Base-by-base conservation (phyloP, 2,797 vertebrate genomes). In the Macrochelys suwanniensis region DNA sequence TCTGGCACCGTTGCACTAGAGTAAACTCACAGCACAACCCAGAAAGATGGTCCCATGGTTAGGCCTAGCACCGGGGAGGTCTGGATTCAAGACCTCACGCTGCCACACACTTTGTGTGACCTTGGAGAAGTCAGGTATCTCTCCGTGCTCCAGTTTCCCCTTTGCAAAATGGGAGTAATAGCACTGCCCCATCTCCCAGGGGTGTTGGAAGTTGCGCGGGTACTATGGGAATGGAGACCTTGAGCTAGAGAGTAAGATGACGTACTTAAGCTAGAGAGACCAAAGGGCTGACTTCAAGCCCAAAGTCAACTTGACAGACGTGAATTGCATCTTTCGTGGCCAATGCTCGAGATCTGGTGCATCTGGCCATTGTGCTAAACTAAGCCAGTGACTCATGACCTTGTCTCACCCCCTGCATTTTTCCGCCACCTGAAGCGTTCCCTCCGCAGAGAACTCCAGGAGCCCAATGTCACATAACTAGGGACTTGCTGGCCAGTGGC, bases 181-280 rank as follows among this genome's bases (percentile, higher is more conserved):
- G 23, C 6, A 0, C 0, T 7, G 4, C 51, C 85, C 42, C 37
- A 5, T 12, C 25, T 2, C 28, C 47, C 0, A 0, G 28, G 33
- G n/a, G 37, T 42, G 37, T 42, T 71, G 37, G 11, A 71, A 42
- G 10, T 71, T 71, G 37, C 21, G 42, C 3, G 11, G 65, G n/a
- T 10, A 42, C 65, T 68, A 11, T 37, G 17, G 19, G 65, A 68
- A 37, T 37, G 17, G 68, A 71, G 37, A 42, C 10, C 37, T 71
- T 42, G 9, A 71, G 10, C n/a, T 23, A 42, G n/a, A n/a, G 33
- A n/a, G 61, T 61, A 61, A 61, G 56, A 57, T 28, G 57, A 61
- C 33, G 28, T 61, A 61, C 6, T 31, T 61, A 33, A 61, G 59
- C 2, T 4, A 61, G n/a, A 37, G 65, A 68, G 68, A 42, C n/a